phyloP scores from a whole-genome alignment of 1,140 invertebrate species.

The Leucophenga varia region DNA sequence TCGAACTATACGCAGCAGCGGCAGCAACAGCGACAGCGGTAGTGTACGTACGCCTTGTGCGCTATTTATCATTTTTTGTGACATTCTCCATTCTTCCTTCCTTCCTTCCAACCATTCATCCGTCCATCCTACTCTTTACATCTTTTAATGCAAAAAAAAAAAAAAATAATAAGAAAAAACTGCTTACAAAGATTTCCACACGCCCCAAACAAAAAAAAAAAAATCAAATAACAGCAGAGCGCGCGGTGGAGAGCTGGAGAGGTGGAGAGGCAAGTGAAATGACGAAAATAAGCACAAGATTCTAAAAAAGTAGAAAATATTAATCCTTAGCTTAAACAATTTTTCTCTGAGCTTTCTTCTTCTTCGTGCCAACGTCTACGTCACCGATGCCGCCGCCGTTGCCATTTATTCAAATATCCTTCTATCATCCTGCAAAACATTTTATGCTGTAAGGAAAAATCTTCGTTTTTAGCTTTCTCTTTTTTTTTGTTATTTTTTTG shows the following conservation, averaged over 20 bases:
- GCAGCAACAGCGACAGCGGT: slow-evolving; percentile 3
- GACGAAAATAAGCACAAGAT: slow-evolving; percentile 33
- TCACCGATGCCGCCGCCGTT: too few relatives aligned
- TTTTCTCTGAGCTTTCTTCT: slow-evolving; percentile 30
- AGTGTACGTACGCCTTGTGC: too few relatives aligned
- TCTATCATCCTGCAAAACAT: too few relatives aligned
- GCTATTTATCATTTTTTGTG: too few relatives aligned
- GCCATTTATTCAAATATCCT: too few relatives aligned
- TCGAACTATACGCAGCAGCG: slow-evolving; percentile 4
- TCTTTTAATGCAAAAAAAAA: slow-evolving; percentile 6
- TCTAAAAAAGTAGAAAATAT: slow-evolving; percentile 46
- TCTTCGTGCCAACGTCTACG: not conserved
- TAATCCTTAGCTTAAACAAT: slow-evolving; percentile 53
- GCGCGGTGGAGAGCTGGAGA: not conserved
- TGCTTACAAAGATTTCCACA: slow-evolving; percentile 48
- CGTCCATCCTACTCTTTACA: not conserved
- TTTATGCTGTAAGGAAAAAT: too few relatives aligned
- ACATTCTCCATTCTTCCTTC: too few relatives aligned
- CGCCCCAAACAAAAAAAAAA: slow-evolving; percentile 11
- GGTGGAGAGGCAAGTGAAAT: slow-evolving; percentile 9
- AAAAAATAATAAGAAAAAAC: slow-evolving; percentile 47
- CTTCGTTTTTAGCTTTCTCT: too few relatives aligned
- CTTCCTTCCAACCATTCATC: too few relatives aligned
- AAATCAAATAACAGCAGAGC: slow-evolving; percentile 1
- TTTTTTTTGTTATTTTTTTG: too few relatives aligned